A percentile compares a stretch with the other conserved stretches of the same genome.
Conservation (phyloP, 53 echinoderm and acorn worm species). For the Henricia sp. region DNA sequence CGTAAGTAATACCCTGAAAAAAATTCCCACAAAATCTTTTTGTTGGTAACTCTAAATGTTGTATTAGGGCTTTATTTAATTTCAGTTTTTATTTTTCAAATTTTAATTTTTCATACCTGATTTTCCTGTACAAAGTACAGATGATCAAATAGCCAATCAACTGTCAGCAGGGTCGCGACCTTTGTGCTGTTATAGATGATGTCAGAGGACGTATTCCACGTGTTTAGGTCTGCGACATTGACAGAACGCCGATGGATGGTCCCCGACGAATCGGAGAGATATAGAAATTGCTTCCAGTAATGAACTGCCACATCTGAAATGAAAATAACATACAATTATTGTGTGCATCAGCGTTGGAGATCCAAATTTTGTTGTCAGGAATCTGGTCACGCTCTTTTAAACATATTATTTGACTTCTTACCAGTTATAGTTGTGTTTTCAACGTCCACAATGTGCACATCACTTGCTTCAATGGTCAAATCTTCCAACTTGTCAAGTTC, state of each 20-base stretch:
- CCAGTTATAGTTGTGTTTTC: slow-evolving; percentile 70
- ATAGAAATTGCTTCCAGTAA: slow-evolving; percentile 67
- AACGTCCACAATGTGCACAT: slow-evolving; percentile 69
- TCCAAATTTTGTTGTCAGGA: background rate
- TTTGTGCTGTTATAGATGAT: slow-evolving; percentile 69
- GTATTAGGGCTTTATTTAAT: background rate
- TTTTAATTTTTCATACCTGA: slow-evolving; percentile 59
- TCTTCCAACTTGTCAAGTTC: slow-evolving; percentile 31
- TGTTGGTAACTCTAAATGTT: background rate
- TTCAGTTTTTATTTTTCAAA: too few species aligned
- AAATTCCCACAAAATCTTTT: background rate
- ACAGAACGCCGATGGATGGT: slow-evolving; percentile 68
- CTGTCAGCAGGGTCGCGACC: slow-evolving; percentile 71
- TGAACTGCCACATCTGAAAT: slow-evolving; percentile 84
- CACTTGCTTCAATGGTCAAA: background rate
- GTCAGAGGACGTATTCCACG: slow-evolving; percentile 62
- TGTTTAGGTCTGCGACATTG: slow-evolving; percentile 62
- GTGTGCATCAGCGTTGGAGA: too few species aligned
- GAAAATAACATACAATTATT: background rate
- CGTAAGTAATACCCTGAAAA: background rate
- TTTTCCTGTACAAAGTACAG: slow-evolving; percentile 84
- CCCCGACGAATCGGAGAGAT: slow-evolving; percentile 67
- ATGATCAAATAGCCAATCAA: slow-evolving; percentile 94
- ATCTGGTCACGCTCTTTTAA: too few species aligned
- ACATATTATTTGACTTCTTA: background rate